These are phyloP conservation scores for Pristionchus arcanus DNA, from an alignment of 2,888 invertebrate species.

Conservation along the genomic window DNA sequence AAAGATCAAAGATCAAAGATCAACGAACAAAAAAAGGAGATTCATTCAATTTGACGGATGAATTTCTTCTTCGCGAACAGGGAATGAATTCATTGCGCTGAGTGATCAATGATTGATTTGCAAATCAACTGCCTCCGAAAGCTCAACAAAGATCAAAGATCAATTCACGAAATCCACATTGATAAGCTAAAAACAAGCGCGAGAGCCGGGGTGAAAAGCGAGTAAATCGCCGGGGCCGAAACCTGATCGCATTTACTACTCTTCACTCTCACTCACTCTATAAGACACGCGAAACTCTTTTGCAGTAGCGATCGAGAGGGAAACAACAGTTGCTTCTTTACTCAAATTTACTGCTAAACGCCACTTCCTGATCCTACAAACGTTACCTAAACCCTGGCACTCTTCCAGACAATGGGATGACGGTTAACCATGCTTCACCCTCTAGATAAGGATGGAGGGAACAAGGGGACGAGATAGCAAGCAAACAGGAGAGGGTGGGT, in stretches of 20 bases:
- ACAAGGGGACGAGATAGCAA: background rate
- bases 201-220: background rate
- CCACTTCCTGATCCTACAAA: background rate
- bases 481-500: background rate
- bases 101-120: background rate
- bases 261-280: background rate
- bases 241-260: background rate
- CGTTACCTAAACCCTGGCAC: background rate
- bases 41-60: too few relatives aligned
- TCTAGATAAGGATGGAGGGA: constrained; percentile 13
- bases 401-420: constrained; percentile 8
- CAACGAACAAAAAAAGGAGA: background rate
- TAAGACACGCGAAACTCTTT: background rate
- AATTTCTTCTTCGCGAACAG: too few relatives aligned
- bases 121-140: too few relatives aligned
- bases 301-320: background rate
- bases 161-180: background rate
- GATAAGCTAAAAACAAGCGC: background rate
- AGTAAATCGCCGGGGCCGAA: background rate
- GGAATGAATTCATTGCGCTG: background rate
- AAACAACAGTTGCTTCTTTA: background rate
- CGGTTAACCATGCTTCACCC: constrained; percentile 15
- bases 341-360: background rate
- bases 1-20: background rate
- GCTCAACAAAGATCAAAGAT: background rate